Evolutionary conservation across 2,797 vertebrate species (phyloP), one percentile per base, ranked within the genome.

Genomic region (Acanthiza pusilla): DNA sequence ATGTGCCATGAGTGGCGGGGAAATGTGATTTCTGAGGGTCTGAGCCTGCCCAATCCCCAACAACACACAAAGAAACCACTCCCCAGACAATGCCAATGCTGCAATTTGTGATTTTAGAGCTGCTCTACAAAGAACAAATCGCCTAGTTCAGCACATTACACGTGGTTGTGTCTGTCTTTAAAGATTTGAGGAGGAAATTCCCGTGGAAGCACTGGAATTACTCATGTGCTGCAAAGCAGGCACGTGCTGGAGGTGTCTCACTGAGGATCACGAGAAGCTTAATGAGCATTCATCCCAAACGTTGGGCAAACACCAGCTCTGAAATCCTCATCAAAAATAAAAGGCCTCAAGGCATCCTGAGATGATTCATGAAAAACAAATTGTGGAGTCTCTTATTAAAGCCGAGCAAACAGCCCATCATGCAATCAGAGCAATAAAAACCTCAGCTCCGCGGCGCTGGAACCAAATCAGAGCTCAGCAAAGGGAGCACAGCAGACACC

Each of bases 241-340:
- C 27, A 34, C 8, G 14, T 3, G 27, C 23, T 87, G 61, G 63
- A 70, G 34, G 53, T 71, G 42, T 42, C 78, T 74, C 36, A 3
- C 55, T 67, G 34, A 71, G 55, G 45, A 94, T 57, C 9, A 3
- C 36, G 40, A 83, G 40, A 53, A 83, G 38, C n/a, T 80, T 54
- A 68, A 91, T 61, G 81, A 89, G 54, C 34, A 47, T 88, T 77
- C 72, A 71, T 38, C 53, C 61, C 91, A 83, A 91, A 73, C 61
- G 40, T 4, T 40, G 68, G 40, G 57, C 83, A 85, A 89, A 92
- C 29, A 40, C 4, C 36, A 74, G 43, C 81, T 77, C 72, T 77
- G 85, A 77, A 91, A 91, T 75, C 34, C 87, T 89, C 94, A 83
- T 65, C 19, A 80, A 67, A 85, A 78, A 53, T 21, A 85, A 88